phyloP scores from a whole-genome alignment of 2,797 vertebrate genomes.

The Etheostoma perlongum region DNA sequence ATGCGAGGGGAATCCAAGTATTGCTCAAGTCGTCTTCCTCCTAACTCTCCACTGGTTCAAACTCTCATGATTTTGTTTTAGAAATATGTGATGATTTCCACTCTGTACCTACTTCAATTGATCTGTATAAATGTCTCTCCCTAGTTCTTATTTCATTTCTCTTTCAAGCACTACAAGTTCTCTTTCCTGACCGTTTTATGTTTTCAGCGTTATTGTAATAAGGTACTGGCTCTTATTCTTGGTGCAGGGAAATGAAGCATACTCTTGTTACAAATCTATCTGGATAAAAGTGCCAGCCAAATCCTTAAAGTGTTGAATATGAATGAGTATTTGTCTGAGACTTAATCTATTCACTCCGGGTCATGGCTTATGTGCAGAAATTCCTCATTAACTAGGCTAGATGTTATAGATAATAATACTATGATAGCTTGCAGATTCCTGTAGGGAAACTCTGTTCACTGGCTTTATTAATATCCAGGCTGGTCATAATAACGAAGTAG shows the following conservation, averaged over 20 bases:
- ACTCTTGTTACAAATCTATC: constrained; percentile 24
- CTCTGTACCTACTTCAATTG: constrained; percentile 23
- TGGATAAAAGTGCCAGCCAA: constrained; percentile 1
- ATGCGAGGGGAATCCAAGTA: not conserved
- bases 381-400: not conserved
- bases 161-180: constrained; percentile 16
- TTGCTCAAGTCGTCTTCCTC: constrained; percentile 1
- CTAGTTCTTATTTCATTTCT: constrained; percentile 38
- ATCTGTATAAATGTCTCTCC: constrained; percentile 26
- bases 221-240: not conserved
- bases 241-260: constrained; percentile 19
- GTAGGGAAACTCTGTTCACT: not conserved
- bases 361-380: constrained; percentile 16
- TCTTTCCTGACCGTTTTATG: constrained; percentile 29
- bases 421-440: not conserved
- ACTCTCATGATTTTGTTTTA: not conserved
- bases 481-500: not conserved
- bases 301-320: constrained; percentile 32
- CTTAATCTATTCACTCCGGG: constrained; percentile 21
- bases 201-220: constrained; percentile 14
- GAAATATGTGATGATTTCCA: constrained; percentile 9
- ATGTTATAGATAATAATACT: not conserved
- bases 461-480: not conserved
- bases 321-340: constrained; percentile 17
- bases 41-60: constrained; percentile 1